These are phyloP conservation scores for Drosophila prosaltans DNA, from an alignment of 1,140 invertebrate species.

Conservation along the genomic window DNA sequence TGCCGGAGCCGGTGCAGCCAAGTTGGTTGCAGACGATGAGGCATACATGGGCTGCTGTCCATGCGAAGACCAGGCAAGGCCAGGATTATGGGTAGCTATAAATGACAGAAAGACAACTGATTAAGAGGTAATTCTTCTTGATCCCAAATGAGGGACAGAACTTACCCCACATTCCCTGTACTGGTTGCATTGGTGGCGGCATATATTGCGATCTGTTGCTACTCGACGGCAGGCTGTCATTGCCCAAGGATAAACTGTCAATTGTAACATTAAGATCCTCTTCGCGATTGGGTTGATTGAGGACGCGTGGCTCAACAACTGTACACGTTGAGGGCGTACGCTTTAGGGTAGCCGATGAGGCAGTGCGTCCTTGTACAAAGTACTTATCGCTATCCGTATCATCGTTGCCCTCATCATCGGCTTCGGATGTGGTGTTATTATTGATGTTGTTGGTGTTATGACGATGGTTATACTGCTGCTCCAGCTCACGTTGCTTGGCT, in stretches of 20 bases:
- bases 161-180: slow-evolving; percentile 74
- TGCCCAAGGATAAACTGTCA: slow-evolving; percentile 71
- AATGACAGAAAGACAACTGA: not conserved
- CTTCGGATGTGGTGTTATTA: slow-evolving; percentile 70
- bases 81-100: slow-evolving; percentile 47
- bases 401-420: slow-evolving; percentile 76
- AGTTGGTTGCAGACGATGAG: slow-evolving; percentile 17
- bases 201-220: slow-evolving; percentile 78
- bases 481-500: slow-evolving; percentile 73
- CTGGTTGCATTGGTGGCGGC: slow-evolving; percentile 76
- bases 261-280: slow-evolving; percentile 63
- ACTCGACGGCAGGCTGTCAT: slow-evolving; percentile 75
- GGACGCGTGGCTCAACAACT: slow-evolving; percentile 56
- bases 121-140: slow-evolving; percentile 23
- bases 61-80: slow-evolving; percentile 41
- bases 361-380: slow-evolving; percentile 51
- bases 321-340: slow-evolving; percentile 56
- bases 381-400: slow-evolving; percentile 71
- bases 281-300: slow-evolving; percentile 40
- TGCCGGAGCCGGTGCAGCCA: slow-evolving; percentile 22
- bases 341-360: slow-evolving; percentile 64
- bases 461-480: slow-evolving; percentile 51
- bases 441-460: slow-evolving; percentile 14
- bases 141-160: slow-evolving; percentile 54
- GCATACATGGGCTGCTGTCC: slow-evolving; percentile 51